Percentiles rank a stretch among this genome's conserved stretches.
Conservation (phyloP, 2,888 invertebrate species). For the Eupithecia insigniata region DNA sequence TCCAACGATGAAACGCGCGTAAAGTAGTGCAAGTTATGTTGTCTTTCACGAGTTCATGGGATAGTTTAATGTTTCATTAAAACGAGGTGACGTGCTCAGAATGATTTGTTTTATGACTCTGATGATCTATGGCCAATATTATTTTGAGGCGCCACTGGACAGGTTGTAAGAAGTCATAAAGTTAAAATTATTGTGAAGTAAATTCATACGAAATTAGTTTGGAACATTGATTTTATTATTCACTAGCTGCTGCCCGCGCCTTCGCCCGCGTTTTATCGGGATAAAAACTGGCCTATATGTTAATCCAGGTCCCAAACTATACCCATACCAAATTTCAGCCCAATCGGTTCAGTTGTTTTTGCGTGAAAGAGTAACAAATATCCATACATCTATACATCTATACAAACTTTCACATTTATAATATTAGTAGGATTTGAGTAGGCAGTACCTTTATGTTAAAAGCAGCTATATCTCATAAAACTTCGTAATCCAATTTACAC, state of each 20-base stretch:
- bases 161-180: neutral
- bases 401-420: too few relatives aligned
- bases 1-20: slow-evolving; percentile 32
- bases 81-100: neutral
- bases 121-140: neutral
- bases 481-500: neutral
- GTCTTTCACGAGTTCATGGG: slow-evolving; percentile 6
- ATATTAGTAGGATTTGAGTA: neutral
- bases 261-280: too few relatives aligned
- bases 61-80: slow-evolving; percentile 7
- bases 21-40: slow-evolving; percentile 27
- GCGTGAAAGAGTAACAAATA: too few relatives aligned
- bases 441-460: neutral
- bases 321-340: too few relatives aligned
- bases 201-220: neutral
- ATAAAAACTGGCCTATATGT: too few relatives aligned
- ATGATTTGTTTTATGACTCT: slow-evolving; percentile 12
- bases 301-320: too few relatives aligned
- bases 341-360: too few relatives aligned
- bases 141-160: neutral
- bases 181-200: neutral
- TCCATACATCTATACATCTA: too few relatives aligned
- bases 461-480: neutral
- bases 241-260: too few relatives aligned
- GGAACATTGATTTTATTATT: too few relatives aligned